These are phyloP conservation scores for Latrodectus geometricus DNA, from an alignment of 1,140 invertebrate species.

Conservation along the genomic window DNA sequence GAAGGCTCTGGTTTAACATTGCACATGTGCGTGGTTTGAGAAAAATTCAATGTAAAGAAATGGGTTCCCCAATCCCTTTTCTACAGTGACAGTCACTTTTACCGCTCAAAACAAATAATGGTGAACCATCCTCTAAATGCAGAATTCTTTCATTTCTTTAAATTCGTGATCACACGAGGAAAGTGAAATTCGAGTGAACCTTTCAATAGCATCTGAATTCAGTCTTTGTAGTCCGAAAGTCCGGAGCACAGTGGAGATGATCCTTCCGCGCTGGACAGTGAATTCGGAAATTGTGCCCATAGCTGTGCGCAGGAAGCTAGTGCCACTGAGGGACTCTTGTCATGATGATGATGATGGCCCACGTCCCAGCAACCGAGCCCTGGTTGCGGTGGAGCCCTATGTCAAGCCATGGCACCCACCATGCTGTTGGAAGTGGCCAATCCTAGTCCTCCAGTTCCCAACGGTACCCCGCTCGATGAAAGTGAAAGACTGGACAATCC, in stretches of 20 bases:
- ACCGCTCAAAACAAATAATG: neutral
- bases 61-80: neutral
- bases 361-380: constrained; percentile 47
- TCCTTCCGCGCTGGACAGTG: constrained; percentile 28
- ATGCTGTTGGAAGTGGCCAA: constrained; percentile 70
- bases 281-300: constrained; percentile 52
- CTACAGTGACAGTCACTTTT: neutral
- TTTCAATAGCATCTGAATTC: neutral
- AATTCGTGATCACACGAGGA: neutral
- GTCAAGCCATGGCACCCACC: constrained; percentile 66
- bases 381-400: constrained; percentile 52
- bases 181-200: too few species aligned
- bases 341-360: constrained; percentile 38
- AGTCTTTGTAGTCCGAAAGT: constrained; percentile 41
- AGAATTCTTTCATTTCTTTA: neutral
- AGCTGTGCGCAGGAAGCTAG: constrained; percentile 46
- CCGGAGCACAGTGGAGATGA: constrained; percentile 19
- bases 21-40: constrained; percentile 10
- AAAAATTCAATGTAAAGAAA: neutral
- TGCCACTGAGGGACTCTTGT: constrained; percentile 18
- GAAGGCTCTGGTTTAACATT: neutral
- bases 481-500: constrained; percentile 70
- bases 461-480: constrained; percentile 66
- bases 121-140: neutral
- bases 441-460: constrained; percentile 63